A percentile compares a stretch with the other conserved stretches of the same genome.
These are phyloP conservation scores for Natrix natrix DNA, from an alignment of 2,797 vertebrate species.

Conservation along the genomic window DNA sequence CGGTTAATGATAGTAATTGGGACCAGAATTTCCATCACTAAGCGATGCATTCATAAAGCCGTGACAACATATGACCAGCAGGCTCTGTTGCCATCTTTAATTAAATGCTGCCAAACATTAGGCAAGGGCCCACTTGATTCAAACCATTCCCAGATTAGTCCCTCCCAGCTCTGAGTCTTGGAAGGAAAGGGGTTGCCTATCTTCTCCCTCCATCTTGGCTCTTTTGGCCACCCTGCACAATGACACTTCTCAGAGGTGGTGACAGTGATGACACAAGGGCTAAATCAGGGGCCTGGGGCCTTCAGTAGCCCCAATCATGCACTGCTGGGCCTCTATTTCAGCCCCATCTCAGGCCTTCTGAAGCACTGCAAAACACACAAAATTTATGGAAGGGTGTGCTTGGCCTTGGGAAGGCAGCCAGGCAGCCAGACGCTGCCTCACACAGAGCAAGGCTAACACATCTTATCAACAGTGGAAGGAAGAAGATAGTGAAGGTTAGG, in stretches of 20 bases:
- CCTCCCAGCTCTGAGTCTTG: neutral
- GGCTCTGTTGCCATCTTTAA: neutral
- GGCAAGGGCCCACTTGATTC: neutral
- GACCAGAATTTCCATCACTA: neutral
- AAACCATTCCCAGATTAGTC: neutral
- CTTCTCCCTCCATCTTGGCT: neutral
- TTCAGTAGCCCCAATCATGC: neutral
- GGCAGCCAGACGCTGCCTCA: neutral
- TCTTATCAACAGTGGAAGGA: neutral
- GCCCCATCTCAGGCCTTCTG: neutral
- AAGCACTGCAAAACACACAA: neutral
- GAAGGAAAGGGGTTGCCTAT: neutral
- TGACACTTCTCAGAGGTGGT: neutral
- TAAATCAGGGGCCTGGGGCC: neutral
- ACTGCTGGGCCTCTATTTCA: neutral
- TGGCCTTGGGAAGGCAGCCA: neutral
- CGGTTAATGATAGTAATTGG: neutral
- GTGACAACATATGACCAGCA: neutral
- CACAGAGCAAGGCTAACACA: neutral
- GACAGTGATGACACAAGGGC: neutral
- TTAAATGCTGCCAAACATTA: neutral
- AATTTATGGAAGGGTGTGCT: neutral
- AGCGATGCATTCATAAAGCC: neutral
- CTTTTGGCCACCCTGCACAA: neutral
- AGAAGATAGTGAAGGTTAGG: neutral